Evolutionary conservation across 2,888 invertebrate species (phyloP), one percentile per base, ranked within the genome.

Genomic region (Mechanitis mazaeus): DNA sequence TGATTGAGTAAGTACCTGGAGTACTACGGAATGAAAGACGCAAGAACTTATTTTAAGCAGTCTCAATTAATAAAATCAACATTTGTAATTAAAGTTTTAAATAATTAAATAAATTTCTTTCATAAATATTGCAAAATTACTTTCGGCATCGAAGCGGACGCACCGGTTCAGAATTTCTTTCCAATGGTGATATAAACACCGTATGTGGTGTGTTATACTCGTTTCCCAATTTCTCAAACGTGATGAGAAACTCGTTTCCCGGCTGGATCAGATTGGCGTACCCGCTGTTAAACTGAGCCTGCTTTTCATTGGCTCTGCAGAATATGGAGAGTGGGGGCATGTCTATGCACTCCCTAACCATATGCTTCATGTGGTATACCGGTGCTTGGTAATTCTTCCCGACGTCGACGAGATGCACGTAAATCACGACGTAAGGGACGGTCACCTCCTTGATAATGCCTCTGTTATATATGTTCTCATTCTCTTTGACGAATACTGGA

Each of bases 361-460:
- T 62, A 1, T 64, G 65, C 58, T 71, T 75, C 54, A 75, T 58
- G 4, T 45, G 53, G 2, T 47, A 35, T 3, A 67, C 54, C 7
- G 68, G 54, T 0, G 64, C 69, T 54, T 71, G 68, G 2, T 66
- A 45, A 4, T 58, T 58, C 35, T 64, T 68, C 0, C 76, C 75
- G 67, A 69, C 69, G 45, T 76, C 75, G 33, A 76, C 68, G 31
- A 74, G 57, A 12, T 71, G 68, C 0, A 72, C 71, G 3, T 63
- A 46, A 0, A 67, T 69, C 54, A 58, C 69, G 1, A 64, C 58
- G 1, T 65, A 64, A 3, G 68, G 61, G 0, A 64, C 45, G 1
- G 56, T 66, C 6, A 67, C 54, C 42, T 68, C 54, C 42, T 64
- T 71, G 28, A 75, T 66, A 3, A 71, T 33, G 2, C 68, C 74